Evolutionary conservation across 2,888 invertebrate species (phyloP).

Genomic region (Odontocolon sp.): DNA sequence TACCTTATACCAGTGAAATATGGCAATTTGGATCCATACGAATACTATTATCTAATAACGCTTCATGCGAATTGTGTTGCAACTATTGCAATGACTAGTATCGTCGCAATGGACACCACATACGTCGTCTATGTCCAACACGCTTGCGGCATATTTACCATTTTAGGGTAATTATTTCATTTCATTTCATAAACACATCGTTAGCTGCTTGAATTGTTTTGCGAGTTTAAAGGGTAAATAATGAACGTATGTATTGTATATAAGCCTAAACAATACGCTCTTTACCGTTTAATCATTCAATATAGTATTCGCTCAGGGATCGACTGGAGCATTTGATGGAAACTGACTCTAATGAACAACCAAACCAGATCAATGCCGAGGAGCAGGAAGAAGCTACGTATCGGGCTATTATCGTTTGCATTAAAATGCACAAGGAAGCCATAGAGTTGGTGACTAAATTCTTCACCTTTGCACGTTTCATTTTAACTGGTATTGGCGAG

Average conservation of each 20-base stretch:
- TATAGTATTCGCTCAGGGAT: too few species aligned
- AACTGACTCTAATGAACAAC: background rate
- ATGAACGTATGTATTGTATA: constrained; percentile 2
- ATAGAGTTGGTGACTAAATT: too few species aligned
- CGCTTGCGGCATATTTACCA: constrained; percentile 53
- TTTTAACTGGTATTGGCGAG: too few species aligned
- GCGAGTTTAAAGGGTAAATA: background rate
- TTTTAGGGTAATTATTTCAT: constrained; percentile 36
- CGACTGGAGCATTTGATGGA: constrained; percentile 26
- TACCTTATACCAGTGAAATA: constrained; percentile 33
- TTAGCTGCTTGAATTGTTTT: too few species aligned
- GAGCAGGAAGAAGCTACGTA: constrained; percentile 5
- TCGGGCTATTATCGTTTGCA: constrained; percentile 34
- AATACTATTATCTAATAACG: constrained; percentile 38
- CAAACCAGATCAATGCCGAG: background rate
- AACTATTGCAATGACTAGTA: constrained; percentile 18
- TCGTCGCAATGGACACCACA: constrained; percentile 41
- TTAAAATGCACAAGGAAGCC: constrained; percentile 49
- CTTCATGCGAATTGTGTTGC: constrained; percentile 26
- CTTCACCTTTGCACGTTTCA: background rate
- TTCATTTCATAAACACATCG: background rate
- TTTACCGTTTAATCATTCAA: too few species aligned
- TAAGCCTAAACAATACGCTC: too few species aligned
- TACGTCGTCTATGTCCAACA: constrained; percentile 51
- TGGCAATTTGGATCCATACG: constrained; percentile 28